phyloP scores from a whole-genome alignment of 2,888 invertebrate genomes.

The Pristionchus maxplancki region DNA sequence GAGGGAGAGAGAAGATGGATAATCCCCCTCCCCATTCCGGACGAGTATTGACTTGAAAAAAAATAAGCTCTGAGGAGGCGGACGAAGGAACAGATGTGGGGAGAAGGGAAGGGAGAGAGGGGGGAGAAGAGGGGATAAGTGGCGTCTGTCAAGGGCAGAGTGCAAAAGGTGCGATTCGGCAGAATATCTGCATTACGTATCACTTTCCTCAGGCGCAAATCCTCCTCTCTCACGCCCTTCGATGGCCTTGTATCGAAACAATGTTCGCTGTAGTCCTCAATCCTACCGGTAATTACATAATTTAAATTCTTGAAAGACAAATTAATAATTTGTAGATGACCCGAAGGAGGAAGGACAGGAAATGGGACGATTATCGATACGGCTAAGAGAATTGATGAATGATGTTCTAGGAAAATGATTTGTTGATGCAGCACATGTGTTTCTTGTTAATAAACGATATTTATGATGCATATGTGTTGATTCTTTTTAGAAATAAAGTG shows the following conservation, averaged over 20 bases:
- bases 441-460: not conserved
- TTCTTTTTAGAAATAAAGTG: no score
- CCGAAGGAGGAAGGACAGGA: not conserved
- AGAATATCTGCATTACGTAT: not conserved
- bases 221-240: not conserved
- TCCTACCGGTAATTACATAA: not conserved
- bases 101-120: no score
- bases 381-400: not conserved
- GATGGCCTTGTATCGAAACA: not conserved
- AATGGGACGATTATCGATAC: not conserved
- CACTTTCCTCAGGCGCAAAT: not conserved
- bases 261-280: not conserved
- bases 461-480: no score
- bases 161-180: not conserved
- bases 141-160: no score
- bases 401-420: not conserved
- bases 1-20: no score
- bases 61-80: no score
- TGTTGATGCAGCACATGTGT: no score
- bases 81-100: no score
- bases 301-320: not conserved
- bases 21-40: no score
- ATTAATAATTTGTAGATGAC: not conserved
- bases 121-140: no score
- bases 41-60: no score